phyloP scores from a whole-genome alignment of 2,113 vertebrate species.

The Amia ocellicauda region DNA sequence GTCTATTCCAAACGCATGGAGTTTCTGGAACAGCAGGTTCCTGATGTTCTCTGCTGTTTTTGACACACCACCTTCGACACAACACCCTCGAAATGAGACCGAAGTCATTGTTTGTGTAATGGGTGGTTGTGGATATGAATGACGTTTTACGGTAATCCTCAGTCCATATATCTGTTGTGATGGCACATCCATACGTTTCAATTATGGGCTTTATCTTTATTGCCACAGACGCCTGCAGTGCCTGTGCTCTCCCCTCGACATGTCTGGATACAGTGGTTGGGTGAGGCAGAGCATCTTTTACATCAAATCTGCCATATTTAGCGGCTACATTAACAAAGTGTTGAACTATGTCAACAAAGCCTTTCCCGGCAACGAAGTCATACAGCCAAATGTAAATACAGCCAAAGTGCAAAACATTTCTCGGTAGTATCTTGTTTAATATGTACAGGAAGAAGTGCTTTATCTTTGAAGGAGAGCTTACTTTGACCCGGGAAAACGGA shows the following conservation, averaged over 20 bases:
- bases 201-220: not conserved
- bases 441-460: not conserved
- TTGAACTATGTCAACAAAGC: slow-evolving; percentile 15
- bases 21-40: too few relatives aligned
- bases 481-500: too few relatives aligned
- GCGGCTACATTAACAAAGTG: slow-evolving; percentile 3
- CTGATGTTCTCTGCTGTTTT: too few relatives aligned
- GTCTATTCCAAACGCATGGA: too few relatives aligned
- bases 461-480: not conserved
- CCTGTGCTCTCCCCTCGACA: not conserved
- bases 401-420: not conserved
- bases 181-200: too few relatives aligned
- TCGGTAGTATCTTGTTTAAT: not conserved
- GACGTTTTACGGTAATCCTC: too few relatives aligned
- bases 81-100: too few relatives aligned
- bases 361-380: slow-evolving; percentile 2
- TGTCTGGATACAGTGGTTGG: not conserved
- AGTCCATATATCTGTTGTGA: too few relatives aligned
- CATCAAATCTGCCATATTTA: slow-evolving; percentile 15
- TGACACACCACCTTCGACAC: too few relatives aligned
- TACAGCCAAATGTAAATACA: not conserved
- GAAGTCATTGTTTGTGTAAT: too few relatives aligned
- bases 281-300: slow-evolving; percentile 14
- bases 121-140: too few relatives aligned
- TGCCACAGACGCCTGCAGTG: not conserved